phyloP scores from a whole-genome alignment of 1,140 invertebrate genomes.

The Rhyacophila brunnea region DNA sequence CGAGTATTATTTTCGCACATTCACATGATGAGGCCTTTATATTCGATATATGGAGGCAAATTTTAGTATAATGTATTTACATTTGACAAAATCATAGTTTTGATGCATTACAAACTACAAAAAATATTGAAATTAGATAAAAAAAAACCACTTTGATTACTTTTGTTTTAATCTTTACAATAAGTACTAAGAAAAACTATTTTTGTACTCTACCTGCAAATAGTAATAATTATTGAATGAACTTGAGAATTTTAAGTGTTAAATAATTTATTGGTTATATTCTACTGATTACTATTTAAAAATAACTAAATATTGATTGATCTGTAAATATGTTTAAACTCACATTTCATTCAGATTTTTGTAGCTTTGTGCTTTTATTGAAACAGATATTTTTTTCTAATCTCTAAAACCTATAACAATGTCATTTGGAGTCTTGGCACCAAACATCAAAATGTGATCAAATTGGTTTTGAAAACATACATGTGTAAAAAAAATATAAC shows the following conservation, averaged over 20 bases:
- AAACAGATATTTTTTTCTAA: slow-evolving; percentile 31
- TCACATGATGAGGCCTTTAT: slow-evolving; percentile 30
- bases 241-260: not conserved
- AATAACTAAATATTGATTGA: slow-evolving; percentile 9
- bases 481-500: no score
- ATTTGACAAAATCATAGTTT: slow-evolving; percentile 19
- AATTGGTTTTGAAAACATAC: not conserved
- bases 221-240: no score
- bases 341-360: not conserved
- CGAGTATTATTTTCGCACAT: slow-evolving; percentile 35
- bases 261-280: slow-evolving; percentile 22
- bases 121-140: not conserved
- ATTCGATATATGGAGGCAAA: slow-evolving; percentile 1
- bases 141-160: slow-evolving; percentile 1
- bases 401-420: slow-evolving; percentile 29
- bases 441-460: not conserved
- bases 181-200: not conserved
- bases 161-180: not conserved
- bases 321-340: slow-evolving; percentile 26
- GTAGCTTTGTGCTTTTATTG: slow-evolving; percentile 18
- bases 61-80: slow-evolving; percentile 15
- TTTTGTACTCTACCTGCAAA: not conserved
- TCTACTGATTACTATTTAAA: slow-evolving; percentile 20
- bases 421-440: slow-evolving; percentile 3
- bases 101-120: slow-evolving; percentile 1